These are phyloP conservation scores for Abramis brama DNA, from an alignment of 2,113 vertebrate species.

Conservation along the genomic window DNA sequence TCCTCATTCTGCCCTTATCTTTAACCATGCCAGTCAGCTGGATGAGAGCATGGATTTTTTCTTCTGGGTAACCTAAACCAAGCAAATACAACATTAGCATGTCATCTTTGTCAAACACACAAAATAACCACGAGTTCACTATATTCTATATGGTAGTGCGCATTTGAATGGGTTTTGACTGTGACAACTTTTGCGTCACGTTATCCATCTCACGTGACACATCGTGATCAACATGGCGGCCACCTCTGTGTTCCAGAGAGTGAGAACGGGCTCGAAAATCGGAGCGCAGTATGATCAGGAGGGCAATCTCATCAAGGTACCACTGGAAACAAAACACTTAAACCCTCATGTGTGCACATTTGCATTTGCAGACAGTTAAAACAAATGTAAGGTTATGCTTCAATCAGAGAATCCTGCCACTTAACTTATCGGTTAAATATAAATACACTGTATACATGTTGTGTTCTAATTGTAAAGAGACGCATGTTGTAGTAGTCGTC, in stretches of 20 bases:
- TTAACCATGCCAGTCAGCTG: neutral
- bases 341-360: no score
- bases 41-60: neutral
- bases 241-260: constrained; percentile 74
- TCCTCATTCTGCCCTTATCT: neutral
- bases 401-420: neutral
- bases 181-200: neutral
- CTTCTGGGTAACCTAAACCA: neutral
- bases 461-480: neutral
- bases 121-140: neutral
- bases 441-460: neutral
- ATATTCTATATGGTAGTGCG: neutral
- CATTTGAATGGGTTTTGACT: neutral
- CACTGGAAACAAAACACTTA: neutral
- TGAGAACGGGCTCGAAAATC: constrained; percentile 74
- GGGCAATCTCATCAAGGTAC: constrained; percentile 78
- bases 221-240: constrained; percentile 69
- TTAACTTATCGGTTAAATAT: neutral
- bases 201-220: constrained; percentile 64
- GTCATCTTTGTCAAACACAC: neutral
- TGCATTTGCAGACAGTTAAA: neutral
- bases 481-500: neutral
- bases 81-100: neutral
- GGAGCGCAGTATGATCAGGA: constrained; percentile 79
- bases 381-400: neutral